A percentile compares a stretch with the other conserved stretches of the same genome.
Conservation (phyloP, 2,888 invertebrate species). For the Hypsopygia costalis region DNA sequence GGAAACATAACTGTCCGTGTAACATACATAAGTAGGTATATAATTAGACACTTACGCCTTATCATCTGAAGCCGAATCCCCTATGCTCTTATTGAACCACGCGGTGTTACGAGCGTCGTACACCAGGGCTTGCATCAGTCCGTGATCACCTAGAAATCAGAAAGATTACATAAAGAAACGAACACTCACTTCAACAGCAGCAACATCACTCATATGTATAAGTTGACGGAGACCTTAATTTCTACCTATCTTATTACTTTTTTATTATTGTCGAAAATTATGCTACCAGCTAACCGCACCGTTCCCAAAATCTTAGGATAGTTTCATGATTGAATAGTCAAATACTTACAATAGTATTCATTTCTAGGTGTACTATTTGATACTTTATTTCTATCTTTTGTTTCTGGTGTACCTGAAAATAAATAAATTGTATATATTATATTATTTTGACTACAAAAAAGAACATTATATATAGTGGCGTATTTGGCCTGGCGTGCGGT, state of each 20-base stretch:
- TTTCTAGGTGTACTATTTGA: slow-evolving; percentile 64
- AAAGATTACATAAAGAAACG: not conserved
- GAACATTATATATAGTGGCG: too few relatives aligned
- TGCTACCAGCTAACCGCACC: too few relatives aligned
- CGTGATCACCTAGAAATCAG: slow-evolving; percentile 86
- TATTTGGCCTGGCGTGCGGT: too few relatives aligned
- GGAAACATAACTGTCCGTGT: too few relatives aligned
- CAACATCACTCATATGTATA: not conserved
- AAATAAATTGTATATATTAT: not conserved
- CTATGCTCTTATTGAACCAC: slow-evolving; percentile 91
- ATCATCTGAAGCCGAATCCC: slow-evolving; percentile 86
- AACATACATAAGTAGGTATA: too few relatives aligned
- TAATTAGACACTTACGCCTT: slow-evolving; percentile 69
- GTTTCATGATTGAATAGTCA: too few relatives aligned
- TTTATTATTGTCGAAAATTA: too few relatives aligned
- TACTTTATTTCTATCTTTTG: slow-evolving; percentile 58
- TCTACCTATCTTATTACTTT: too few relatives aligned
- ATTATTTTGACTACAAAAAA: too few relatives aligned
- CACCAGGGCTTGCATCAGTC: slow-evolving; percentile 90
- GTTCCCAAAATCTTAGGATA: too few relatives aligned
- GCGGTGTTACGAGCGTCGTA: slow-evolving; percentile 94
- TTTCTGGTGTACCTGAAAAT: slow-evolving; percentile 54
- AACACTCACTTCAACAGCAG: not conserved
- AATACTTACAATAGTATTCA: slow-evolving; percentile 77
- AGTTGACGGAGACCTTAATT: not conserved